A percentile compares a stretch with the other conserved stretches of the same genome.
These are phyloP conservation scores for Mormoops blainvillei DNA, from an alignment of 2,113 vertebrate genomes.

Conservation along the genomic window DNA sequence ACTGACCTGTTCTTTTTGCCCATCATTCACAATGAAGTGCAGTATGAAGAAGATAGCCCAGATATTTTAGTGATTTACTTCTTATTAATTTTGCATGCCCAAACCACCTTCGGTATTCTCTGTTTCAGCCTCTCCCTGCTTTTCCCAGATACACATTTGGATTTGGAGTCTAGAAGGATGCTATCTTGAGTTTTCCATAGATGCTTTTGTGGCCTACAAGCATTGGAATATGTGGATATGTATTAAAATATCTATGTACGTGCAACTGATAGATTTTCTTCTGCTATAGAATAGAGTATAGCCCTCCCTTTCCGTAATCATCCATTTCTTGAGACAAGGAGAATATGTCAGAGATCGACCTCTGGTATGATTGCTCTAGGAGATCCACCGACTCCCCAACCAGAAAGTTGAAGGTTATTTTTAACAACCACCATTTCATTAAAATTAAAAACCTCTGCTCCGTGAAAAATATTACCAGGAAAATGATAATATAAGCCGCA, in stretches of 20 bases:
- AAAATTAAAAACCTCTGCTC: background rate
- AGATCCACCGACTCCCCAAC: background rate
- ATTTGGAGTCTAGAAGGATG: background rate
- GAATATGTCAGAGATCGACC: background rate
- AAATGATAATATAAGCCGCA: background rate
- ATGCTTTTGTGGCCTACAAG: background rate
- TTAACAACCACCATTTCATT: background rate
- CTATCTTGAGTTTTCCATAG: background rate
- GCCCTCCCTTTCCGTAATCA: background rate
- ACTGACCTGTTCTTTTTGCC: background rate
- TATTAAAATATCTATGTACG: background rate
- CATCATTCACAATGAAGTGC: background rate
- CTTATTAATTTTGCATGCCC: background rate
- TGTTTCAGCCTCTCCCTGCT: background rate
- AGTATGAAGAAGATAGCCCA: background rate
- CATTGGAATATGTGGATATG: background rate
- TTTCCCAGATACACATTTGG: background rate
- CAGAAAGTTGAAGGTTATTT: background rate
- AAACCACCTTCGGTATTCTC: background rate
- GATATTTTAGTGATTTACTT: background rate
- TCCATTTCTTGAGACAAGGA: background rate
- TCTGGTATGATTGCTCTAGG: background rate
- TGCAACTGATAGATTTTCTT: background rate
- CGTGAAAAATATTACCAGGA: background rate
- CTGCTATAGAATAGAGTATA: background rate